These are phyloP conservation scores for Elachura formosa DNA, from an alignment of 2,113 vertebrate species.

Conservation along the genomic window DNA sequence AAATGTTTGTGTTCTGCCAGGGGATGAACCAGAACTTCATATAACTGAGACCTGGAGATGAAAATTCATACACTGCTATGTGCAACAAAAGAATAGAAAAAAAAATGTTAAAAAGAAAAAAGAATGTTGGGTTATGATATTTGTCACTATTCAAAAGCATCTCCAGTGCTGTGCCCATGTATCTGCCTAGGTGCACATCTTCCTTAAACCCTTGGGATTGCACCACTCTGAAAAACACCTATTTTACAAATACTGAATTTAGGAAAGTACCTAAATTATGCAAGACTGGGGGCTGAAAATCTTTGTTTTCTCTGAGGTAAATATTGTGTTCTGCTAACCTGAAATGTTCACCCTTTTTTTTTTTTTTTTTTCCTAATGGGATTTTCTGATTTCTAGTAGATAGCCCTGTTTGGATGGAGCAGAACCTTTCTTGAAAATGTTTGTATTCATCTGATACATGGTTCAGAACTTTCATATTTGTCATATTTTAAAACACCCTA, in stretches of 20 bases:
- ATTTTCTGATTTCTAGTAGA: neutral
- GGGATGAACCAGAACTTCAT: neutral
- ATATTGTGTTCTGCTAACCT: neutral
- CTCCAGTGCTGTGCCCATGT: neutral
- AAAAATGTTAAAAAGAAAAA: neutral
- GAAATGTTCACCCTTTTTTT: neutral
- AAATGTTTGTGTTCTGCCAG: neutral
- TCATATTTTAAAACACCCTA: neutral
- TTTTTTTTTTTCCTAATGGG: neutral
- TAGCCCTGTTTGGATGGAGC: neutral
- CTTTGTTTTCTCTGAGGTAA: neutral
- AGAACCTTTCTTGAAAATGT: neutral
- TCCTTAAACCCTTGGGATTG: fast-evolving
- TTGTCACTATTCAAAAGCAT: neutral
- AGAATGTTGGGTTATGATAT: fast-evolving
- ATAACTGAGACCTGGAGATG: neutral
- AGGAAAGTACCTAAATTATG: neutral
- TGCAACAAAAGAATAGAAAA: neutral
- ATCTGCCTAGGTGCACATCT: neutral
- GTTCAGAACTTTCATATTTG: neutral
- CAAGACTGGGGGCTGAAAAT: neutral
- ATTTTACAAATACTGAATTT: neutral
- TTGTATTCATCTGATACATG: neutral
- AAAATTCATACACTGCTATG: neutral
- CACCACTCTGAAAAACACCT: neutral